phyloP scores from a whole-genome alignment of 2,888 invertebrate genomes.

The Drosophila neonasuta region DNA sequence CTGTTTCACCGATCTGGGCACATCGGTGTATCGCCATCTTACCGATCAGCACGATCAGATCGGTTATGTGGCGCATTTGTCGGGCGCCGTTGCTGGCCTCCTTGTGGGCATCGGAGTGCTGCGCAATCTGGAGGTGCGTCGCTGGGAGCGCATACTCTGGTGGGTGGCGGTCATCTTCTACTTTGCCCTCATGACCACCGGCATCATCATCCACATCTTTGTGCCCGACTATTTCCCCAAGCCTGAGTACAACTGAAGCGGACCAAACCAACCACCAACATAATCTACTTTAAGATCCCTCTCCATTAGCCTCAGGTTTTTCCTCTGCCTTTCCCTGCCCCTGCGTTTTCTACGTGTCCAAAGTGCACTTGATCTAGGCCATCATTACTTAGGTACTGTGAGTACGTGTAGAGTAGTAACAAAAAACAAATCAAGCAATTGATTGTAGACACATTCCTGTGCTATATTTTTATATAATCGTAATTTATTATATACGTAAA shows the following conservation, averaged over 20 bases:
- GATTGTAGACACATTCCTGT: neutral
- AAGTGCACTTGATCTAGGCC: conserved; percentile 59
- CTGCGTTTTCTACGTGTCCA: conserved; percentile 38
- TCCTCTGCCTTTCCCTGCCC: neutral
- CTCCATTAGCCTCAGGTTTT: conserved; percentile 46
- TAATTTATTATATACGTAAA: conserved; percentile 8
- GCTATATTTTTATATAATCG: conserved; percentile 8
- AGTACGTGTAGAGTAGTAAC: conserved; percentile 4
- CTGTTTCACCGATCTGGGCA: conserved; percentile 92
- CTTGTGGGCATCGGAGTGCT: conserved; percentile 92
- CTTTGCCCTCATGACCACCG: conserved; percentile 87
- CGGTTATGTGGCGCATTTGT: conserved; percentile 97
- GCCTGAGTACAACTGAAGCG: conserved; percentile 70
- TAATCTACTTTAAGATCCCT: conserved; percentile 37
- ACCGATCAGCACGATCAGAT: conserved; percentile 88
- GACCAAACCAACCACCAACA: neutral
- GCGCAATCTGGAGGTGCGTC: conserved; percentile 90
- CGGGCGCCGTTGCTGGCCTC: conserved; percentile 92
- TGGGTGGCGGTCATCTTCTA: conserved; percentile 90
- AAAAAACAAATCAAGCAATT: neutral
- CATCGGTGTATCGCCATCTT: conserved; percentile 94
- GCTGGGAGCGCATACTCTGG: conserved; percentile 92
- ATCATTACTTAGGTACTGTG: conserved; percentile 16
- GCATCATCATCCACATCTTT: conserved; percentile 88
- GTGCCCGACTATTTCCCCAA: conserved; percentile 84